phyloP scores from a whole-genome alignment of 2,797 vertebrate species.

The Chiroxiphia lanceolata region DNA sequence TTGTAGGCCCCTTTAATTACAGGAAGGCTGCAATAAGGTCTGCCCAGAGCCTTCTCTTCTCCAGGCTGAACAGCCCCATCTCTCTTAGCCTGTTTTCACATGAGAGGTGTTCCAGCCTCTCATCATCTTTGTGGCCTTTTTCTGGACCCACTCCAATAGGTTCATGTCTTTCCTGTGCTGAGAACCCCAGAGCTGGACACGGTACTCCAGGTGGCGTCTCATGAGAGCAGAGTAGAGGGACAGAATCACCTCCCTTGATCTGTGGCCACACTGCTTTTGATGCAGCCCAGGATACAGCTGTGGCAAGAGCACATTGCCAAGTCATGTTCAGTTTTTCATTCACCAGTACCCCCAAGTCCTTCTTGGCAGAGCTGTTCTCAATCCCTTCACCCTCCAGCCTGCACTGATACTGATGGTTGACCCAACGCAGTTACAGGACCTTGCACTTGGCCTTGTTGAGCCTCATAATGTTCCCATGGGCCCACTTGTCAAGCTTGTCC shows the following conservation, averaged over 20 bases:
- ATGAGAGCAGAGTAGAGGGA: not conserved
- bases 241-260: accelerated
- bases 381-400: not conserved
- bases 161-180: not conserved
- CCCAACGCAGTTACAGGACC: not conserved
- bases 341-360: not conserved
- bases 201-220: not conserved
- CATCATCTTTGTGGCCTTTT: not conserved
- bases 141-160: not conserved
- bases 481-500: accelerated
- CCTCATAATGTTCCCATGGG: not conserved
- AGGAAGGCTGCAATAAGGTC: not conserved
- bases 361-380: not conserved
- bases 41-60: not conserved
- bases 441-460: not conserved
- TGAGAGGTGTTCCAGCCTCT: not conserved
- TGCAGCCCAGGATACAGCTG: not conserved
- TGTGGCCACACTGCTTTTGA: accelerated
- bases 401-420: no score
- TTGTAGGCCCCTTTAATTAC: not conserved
- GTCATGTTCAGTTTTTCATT: not conserved
- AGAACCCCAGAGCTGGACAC: not conserved
- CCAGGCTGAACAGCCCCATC: not conserved
- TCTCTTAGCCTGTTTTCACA: not conserved
- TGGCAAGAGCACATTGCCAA: accelerated